Evolutionary conservation across 2,797 vertebrate genomes (phyloP).

Genomic region (Antrozous pallidus): DNA sequence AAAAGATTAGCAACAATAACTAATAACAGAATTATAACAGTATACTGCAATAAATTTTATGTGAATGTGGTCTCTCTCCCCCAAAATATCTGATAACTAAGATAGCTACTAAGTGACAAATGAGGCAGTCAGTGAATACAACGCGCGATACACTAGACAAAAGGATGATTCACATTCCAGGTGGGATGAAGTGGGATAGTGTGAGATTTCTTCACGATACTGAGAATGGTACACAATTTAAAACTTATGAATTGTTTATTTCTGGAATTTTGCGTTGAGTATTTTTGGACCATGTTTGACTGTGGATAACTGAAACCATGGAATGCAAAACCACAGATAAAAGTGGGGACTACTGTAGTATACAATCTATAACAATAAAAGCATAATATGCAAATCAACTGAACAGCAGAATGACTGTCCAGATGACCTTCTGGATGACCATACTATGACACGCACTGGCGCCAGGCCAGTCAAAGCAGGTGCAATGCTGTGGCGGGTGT

Average conservation of each 20-base stretch:
- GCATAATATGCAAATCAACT: no score
- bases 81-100: neutral
- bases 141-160: neutral
- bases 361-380: neutral
- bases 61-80: neutral
- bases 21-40: neutral
- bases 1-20: neutral
- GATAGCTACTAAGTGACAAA: neutral
- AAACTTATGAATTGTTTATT: neutral
- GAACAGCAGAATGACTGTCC: no score
- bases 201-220: neutral
- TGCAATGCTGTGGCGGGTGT: no score
- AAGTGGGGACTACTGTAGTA: neutral
- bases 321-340: neutral
- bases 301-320: neutral
- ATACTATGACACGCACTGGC: no score
- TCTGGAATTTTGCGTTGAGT: neutral
- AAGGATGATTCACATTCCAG: neutral
- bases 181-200: neutral
- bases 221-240: neutral
- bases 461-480: no score
- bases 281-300: neutral
- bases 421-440: no score
- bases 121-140: neutral
- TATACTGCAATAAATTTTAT: neutral